Evolutionary conservation across 2,888 invertebrate species (phyloP).

Genomic region (Arctia plantaginis): DNA sequence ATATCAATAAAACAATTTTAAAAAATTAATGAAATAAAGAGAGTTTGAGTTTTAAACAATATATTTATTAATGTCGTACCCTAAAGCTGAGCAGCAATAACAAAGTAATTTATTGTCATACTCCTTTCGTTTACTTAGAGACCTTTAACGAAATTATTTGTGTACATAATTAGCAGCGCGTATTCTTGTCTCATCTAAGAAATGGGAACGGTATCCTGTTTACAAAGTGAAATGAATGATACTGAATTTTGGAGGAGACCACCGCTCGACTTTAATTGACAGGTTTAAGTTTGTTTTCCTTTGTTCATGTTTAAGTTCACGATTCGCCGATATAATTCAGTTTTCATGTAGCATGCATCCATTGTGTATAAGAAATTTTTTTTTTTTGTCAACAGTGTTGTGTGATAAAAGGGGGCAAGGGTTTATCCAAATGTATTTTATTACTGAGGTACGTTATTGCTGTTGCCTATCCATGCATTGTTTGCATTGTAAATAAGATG

Average conservation of each 20-base stretch:
- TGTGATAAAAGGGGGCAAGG: too few relatives aligned
- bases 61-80: conserved; percentile 31
- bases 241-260: neutral
- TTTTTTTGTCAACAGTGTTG: neutral
- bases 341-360: neutral
- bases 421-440: too few relatives aligned
- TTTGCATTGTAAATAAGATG: too few relatives aligned
- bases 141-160: conserved; percentile 65
- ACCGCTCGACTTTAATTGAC: conserved; percentile 8
- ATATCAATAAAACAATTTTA: too few relatives aligned
- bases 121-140: conserved; percentile 49
- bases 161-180: conserved; percentile 67
- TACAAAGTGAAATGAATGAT: conserved; percentile 4
- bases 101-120: conserved; percentile 58
- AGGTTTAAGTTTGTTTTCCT: neutral
- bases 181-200: conserved; percentile 65
- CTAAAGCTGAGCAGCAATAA: conserved; percentile 48
- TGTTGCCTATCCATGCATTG: too few relatives aligned
- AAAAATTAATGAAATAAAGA: too few relatives aligned
- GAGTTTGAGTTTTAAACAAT: too few relatives aligned
- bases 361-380: conserved; percentile 54
- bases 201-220: conserved; percentile 50
- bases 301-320: conserved; percentile 36
- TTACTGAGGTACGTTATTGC: too few relatives aligned
- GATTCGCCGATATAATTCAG: neutral